Conservation (phyloP, 2,888 invertebrate species). For the Chloromyia formosa region DNA sequence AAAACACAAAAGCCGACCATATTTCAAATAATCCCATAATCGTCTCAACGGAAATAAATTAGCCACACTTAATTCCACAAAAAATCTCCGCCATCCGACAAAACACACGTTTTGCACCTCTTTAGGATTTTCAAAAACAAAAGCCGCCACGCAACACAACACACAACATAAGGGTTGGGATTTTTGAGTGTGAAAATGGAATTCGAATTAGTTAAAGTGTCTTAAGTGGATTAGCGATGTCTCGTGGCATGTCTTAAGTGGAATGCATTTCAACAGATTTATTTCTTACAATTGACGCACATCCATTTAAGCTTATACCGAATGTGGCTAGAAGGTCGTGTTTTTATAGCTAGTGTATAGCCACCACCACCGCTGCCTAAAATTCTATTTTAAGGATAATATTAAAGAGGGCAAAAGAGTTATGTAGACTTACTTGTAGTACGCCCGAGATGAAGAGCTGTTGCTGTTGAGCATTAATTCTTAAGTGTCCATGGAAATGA, state of each 20-base stretch:
- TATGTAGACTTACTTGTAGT: no score
- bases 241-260: constrained; percentile 50
- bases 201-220: constrained; percentile 28
- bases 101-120: constrained; percentile 43
- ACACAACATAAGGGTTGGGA: not conserved
- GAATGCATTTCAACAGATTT: constrained; percentile 38
- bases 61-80: constrained; percentile 14
- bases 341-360: not conserved
- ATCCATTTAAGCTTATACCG: constrained; percentile 23
- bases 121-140: not conserved
- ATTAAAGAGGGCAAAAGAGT: no score
- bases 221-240: constrained; percentile 48
- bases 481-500: no score
- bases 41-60: constrained; percentile 34
- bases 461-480: no score
- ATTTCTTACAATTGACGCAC: constrained; percentile 18
- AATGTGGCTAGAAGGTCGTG: constrained; percentile 41
- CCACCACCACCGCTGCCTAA: constrained; percentile 37
- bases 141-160: not conserved
- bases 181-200: constrained; percentile 34
- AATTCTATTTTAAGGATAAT: no score
- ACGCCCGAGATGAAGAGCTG: no score
- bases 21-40: no score
- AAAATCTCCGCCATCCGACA: constrained; percentile 22
- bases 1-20: no score